Base-by-base conservation (phyloP, 1,140 invertebrate genomes). In the Dermatophagoides farinae region DNA sequence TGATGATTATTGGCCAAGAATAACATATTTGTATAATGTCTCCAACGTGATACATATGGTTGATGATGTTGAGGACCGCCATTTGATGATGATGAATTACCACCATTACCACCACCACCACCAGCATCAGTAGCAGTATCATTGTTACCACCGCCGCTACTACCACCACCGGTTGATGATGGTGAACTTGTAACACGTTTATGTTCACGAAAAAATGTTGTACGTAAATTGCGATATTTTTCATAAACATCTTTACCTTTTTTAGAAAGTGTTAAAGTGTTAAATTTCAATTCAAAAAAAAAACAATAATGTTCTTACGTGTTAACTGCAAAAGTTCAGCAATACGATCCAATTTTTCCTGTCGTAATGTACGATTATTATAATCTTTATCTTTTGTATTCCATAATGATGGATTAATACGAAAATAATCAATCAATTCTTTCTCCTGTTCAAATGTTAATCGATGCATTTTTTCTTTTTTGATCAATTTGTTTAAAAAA, bases 161-260 rank as follows among this genome's bases (percentile, higher is more conserved):
- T 6, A 47, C 8, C 46, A 20, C 1, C 46, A 47, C 18, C 6
- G 1, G 41, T 16, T 14, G 50, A 31, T 55, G 25, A 37, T 50
- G 10, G n/a, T 44, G 53, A 55, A 12, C 23, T 14, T 38, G 12
- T 40, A 23, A 55, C 53, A 20, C 53, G 53, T 38, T 55, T 55
- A 40, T 55, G 53, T 55, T 55, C 53, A 38, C 53, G 53, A 55
- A 55, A 55, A 38, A 55, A 55, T n/a, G 53, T 55, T 12, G 53
- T 55, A 25, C 53, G 53, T n/a, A 55, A 23, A 44, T 55, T 55
- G 1, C 53, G 53, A 55, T 55, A 55, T 40, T 55, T 55, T 40
- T 55, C 53, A 25, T 55, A 55, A 23, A 55, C 53, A 55, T 55
- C 53, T 55, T 55, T 55, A 12, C 53, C 53, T 55, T 12, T 41